Base-by-base conservation (phyloP, 2,888 invertebrate genomes). In the Zelleria hepariella region DNA sequence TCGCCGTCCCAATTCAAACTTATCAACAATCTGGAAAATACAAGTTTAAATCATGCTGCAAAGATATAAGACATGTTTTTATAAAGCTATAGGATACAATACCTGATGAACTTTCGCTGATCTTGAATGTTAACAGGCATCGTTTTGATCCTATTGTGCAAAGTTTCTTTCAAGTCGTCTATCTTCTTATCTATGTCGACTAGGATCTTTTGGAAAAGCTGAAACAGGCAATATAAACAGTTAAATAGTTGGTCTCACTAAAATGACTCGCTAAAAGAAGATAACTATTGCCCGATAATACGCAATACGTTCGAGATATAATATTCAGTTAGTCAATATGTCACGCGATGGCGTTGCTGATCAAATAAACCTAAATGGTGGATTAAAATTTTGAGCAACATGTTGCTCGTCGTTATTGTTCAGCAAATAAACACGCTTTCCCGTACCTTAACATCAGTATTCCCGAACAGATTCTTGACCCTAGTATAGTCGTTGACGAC, bases 401-500 rank as follows among this genome's bases (percentile, higher is more conserved):
- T n/a, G n/a, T n/a, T n/a, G n/a, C n/a, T n/a, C n/a, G n/a, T n/a
- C n/a, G n/a, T n/a, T n/a, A n/a, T n/a, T n/a, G n/a, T n/a, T n/a
- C n/a, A 59, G 5, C 8, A 2, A 15, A 59, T 51, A 49, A 59
- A 53, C 7, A 25, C 15, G 57, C 60, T 25, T 51, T 5, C 23
- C 74, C 75, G 71, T 75, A 94, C 93, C 68, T 93, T 92, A 18
- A 98, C 94, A 79, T 98, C 97, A 27, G 96, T 97, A 80, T 96
- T 97, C 61, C 96, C 95, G 88, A 98, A 99, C 25, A 99, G 89
- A 74, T 98, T 97, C 78, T 97, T 98, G 3, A 98, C 99, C 68
- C 99, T 91, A 1, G 96, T 95, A 77, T 98, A 99, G 80, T 99
- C 99, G 75, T 98, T 99, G 62, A 99, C 97, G 23, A 99, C 97